Evolutionary conservation across 2,113 vertebrate species (phyloP), one percentile per base, ranked within the genome.

Genomic region (Ginglymostoma cirratum): DNA sequence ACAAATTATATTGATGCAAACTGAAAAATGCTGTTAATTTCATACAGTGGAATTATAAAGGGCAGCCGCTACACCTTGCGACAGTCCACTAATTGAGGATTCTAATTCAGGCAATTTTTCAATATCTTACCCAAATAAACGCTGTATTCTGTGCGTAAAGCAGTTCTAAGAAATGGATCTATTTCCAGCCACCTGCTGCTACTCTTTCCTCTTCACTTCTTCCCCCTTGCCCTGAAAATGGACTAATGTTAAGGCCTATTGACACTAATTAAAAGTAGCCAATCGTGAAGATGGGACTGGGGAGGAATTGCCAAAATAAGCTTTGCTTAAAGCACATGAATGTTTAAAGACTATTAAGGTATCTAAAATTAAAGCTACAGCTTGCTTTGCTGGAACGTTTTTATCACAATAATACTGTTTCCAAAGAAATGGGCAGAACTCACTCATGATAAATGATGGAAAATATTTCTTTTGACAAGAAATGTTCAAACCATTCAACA

Each of bases 391-490:
- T 66, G 89, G 61, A 72, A 52, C 23, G 7, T 0, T 90, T 61
- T 48, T 70, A 94, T 45, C 69, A 27, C 38, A 48, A 27, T 95
- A 42, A 70, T 76, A 48, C 23, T 15, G 8, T 42, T 76, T 24
- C 94, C 69, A 95, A 95, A 70, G 14, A 72, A 72, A 52, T 45
- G 38, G 67, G 67, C 24, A 38, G 67, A 72, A 52, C 3, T 72
- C 94, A 70, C 65, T 92, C 21, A 80, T 93, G 80, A 90, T 95
- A 94, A 96, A 96, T 92, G n/a, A 4, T 55, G 42, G 93, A 95
- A 87, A 89, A 15, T 92, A 96, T 66, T 95, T 87, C 66, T 96
- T 96, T 83, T 97, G 96, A 96, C 96, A 96, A 96, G 87, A 85
- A 93, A 55, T 96, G 95, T 92, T 94, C 61, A 69, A 96, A 30